These are phyloP conservation scores for Gobius niger DNA, from an alignment of 2,113 vertebrate genomes.

Conservation along the genomic window DNA sequence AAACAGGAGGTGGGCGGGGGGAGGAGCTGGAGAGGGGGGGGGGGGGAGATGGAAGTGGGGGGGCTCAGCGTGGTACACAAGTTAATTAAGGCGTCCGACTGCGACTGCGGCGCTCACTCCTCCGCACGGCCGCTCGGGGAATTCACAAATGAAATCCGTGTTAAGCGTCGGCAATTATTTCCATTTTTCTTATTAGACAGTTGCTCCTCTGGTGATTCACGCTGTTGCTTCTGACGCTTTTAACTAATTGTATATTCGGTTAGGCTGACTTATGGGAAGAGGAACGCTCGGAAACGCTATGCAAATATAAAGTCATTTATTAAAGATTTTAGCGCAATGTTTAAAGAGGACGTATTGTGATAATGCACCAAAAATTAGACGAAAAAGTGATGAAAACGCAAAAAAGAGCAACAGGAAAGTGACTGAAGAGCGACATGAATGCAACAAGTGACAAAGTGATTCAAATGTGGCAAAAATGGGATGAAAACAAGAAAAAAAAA, in stretches of 20 bases:
- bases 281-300: slow-evolving; percentile 4
- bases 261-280: slow-evolving; percentile 57
- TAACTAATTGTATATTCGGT: slow-evolving; percentile 37
- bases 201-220: slow-evolving; percentile 34
- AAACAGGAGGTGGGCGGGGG: slow-evolving; percentile 48
- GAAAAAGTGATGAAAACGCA: too few species aligned
- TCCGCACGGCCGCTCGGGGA: slow-evolving; percentile 56
- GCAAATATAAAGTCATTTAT: neutral
- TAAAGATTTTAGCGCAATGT: neutral
- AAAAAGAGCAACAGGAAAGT: too few species aligned
- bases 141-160: slow-evolving; percentile 71
- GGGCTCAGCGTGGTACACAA: slow-evolving; percentile 63
- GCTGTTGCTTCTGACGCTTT: slow-evolving; percentile 27
- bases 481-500: too few species aligned
- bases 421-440: too few species aligned
- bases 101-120: slow-evolving; percentile 55
- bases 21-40: neutral
- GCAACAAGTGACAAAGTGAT: too few species aligned
- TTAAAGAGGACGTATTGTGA: too few species aligned
- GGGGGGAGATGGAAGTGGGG: neutral
- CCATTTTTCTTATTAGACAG: slow-evolving; percentile 56
- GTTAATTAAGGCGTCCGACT: slow-evolving; percentile 75
- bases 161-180: slow-evolving; percentile 72
- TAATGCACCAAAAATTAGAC: too few species aligned
- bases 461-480: too few species aligned